Percentiles rank a stretch among this genome's conserved stretches.
phyloP scores from a whole-genome alignment of 2,113 vertebrate genomes.

The Rhinogobius similis region DNA sequence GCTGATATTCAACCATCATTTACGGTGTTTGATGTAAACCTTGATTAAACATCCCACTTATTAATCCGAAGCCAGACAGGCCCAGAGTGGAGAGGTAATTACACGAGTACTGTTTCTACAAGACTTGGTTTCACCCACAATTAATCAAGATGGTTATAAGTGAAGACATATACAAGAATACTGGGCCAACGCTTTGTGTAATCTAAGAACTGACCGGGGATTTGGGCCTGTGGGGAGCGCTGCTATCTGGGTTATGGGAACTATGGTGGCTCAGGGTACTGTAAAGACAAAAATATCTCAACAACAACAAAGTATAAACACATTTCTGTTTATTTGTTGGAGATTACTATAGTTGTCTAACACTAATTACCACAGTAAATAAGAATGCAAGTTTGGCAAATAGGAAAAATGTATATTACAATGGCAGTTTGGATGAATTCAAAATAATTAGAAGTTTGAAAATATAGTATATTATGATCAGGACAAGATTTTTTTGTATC shows the following conservation, averaged over 20 bases:
- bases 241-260: neutral
- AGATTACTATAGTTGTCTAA: neutral
- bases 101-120: conserved; percentile 60
- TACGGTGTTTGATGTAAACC: conserved; percentile 68
- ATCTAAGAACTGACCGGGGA: conserved; percentile 30
- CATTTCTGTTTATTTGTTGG: no score
- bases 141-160: conserved; percentile 66
- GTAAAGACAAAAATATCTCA: neutral
- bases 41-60: conserved; percentile 73
- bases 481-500: no score
- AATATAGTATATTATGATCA: no score
- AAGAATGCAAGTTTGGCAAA: no score
- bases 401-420: no score
- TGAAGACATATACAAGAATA: conserved; percentile 38
- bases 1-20: conserved; percentile 38
- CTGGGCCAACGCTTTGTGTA: conserved; percentile 17
- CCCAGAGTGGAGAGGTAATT: conserved; percentile 70
- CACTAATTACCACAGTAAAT: no score
- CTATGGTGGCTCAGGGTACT: neutral
- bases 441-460: no score
- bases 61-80: conserved; percentile 65
- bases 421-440: no score
- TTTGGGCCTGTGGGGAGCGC: neutral
- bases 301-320: no score
- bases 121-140: conserved; percentile 50